phyloP scores from a whole-genome alignment of 2,797 vertebrate species.

The Agapornis canus region DNA sequence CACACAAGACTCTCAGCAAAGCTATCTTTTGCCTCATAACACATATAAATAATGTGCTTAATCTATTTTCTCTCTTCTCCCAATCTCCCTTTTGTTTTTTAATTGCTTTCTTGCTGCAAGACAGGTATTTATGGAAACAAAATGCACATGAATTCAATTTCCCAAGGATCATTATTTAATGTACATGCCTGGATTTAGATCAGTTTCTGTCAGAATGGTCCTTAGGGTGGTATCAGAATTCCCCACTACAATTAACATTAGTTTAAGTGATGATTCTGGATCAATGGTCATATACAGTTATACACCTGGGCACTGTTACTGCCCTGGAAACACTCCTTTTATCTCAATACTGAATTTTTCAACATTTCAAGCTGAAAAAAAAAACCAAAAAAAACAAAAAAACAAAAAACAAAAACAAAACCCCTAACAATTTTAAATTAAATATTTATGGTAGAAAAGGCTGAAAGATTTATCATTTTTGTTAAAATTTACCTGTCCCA shows the following conservation, averaged over 20 bases:
- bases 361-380: background rate
- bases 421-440: background rate
- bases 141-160: background rate
- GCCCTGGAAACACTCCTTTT: background rate
- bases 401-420: no score
- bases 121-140: background rate
- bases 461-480: background rate
- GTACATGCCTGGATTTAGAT: background rate
- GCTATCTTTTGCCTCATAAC: background rate
- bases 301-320: background rate
- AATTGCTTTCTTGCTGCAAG: background rate
- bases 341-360: background rate
- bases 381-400: no score
- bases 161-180: background rate
- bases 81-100: background rate
- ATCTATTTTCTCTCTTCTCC: background rate
- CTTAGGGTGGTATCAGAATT: background rate
- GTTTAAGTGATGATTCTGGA: background rate
- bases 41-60: background rate
- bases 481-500: slow-evolving; percentile 87
- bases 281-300: background rate
- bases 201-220: background rate
- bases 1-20: background rate
- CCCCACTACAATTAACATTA: background rate
- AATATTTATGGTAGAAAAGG: background rate